Base-by-base conservation (phyloP, 2,113 vertebrate genomes). In the Sylvilagus bachmani region DNA sequence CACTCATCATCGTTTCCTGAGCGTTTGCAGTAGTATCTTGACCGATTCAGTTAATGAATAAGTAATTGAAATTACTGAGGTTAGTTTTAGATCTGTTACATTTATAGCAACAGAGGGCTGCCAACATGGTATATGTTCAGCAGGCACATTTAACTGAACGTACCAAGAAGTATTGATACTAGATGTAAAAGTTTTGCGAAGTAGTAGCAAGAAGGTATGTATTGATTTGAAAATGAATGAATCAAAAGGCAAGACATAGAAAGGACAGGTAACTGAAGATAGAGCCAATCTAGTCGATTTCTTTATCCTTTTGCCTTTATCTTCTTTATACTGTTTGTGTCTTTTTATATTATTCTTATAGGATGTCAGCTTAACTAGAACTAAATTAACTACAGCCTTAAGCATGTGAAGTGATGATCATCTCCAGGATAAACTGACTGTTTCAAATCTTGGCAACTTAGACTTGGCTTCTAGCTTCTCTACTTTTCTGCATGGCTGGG, bases 361-460 rank as follows among this genome's bases (percentile, higher is more conserved):
- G 44, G 44, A 94, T 95, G 85, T 83, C 85, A 90, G 74, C 53
- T 89, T 96, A 97, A 96, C 85, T 90, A 97, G 90, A 69, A 83
- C 74, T 77, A 93, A 96, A 95, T 97, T 93, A 96, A 95, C 90
- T 90, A 75, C 22, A 89, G 90, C 74, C 89, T 82, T 51, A 69
- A 92, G 58, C 77, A 66, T 67, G 44, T 66, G 62, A 94, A 93
- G 81, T 33, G 69, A 84, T 33, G 62, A 89, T 51, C 19, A 22
- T 79, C 90, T 92, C 74, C 53, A 77, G 78, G 67, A 93, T 36
- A 78, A 88, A 64, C 61, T 61, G 86, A 80, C 79, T 93, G 73
- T 74, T 96, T 86, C 69, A 24, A 0, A 80, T 92, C 73, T 85
- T 96, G 95, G 93, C 92, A 96, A 61, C 29, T 55, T 17, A 44